Percentiles rank a stretch among this genome's conserved stretches.
These are phyloP conservation scores for Bellardia bayeri DNA, from an alignment of 2,888 invertebrate species.

Conservation along the genomic window DNA sequence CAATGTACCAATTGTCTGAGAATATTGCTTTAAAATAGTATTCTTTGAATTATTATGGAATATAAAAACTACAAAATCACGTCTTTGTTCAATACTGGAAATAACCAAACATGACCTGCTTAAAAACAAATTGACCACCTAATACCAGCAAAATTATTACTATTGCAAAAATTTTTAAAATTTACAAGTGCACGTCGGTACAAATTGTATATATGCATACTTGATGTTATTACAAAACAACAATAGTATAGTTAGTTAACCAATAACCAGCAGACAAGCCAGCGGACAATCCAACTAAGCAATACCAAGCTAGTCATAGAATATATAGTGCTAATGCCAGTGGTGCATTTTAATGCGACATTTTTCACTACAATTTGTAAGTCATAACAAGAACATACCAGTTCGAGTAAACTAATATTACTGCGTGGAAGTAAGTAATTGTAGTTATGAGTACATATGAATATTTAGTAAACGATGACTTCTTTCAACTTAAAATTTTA, in stretches of 20 bases:
- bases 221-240: background rate
- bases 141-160: background rate
- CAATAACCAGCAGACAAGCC: constrained; percentile 7
- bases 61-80: too few species aligned
- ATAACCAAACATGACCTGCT: too few species aligned
- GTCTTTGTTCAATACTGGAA: too few species aligned
- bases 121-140: background rate
- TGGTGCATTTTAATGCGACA: background rate
- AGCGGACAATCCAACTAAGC: background rate
- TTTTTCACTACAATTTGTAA: constrained; percentile 3
- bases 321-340: constrained; percentile 17
- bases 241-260: background rate
- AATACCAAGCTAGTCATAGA: background rate
- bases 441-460: constrained; percentile 18
- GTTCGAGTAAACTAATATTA: background rate
- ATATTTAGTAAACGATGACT: constrained; percentile 7
- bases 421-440: constrained; percentile 8
- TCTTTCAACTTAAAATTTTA: background rate
- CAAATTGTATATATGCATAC: background rate
- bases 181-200: background rate
- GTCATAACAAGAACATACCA: too few species aligned
- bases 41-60: too few species aligned
- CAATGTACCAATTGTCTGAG: too few species aligned
- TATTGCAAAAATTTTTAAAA: background rate
- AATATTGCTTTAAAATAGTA: too few species aligned